These are phyloP conservation scores for Xenopus laevis DNA, from an alignment of 2,113 vertebrate species.

Conservation along the genomic window DNA sequence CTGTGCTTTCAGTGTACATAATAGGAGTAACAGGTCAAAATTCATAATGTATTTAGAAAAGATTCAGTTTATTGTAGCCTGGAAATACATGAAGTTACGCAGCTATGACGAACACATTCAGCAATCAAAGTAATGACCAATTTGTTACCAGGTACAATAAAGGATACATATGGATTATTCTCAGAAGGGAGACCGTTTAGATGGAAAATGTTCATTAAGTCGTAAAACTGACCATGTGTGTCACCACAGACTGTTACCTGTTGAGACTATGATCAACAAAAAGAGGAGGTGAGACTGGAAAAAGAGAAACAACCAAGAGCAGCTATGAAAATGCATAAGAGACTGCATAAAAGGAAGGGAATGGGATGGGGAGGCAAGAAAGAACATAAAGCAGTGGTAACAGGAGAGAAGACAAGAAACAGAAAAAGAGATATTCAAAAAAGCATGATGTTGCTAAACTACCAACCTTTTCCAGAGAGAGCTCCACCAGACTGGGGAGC, in stretches of 20 bases:
- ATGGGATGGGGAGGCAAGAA: constrained; percentile 11
- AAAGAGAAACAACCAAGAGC: constrained; percentile 32
- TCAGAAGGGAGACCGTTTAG: constrained; percentile 87
- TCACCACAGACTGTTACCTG: constrained; percentile 92
- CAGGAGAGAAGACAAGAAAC: background rate
- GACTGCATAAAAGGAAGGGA: background rate
- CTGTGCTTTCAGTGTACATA: no score
- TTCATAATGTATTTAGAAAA: no score
- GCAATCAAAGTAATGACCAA: no score
- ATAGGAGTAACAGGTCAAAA: no score
- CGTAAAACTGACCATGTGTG: constrained; percentile 90
- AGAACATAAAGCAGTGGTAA: constrained; percentile 21
- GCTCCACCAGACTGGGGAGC: constrained; percentile 86
- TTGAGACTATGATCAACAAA: constrained; percentile 71
- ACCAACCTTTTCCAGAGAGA: constrained; percentile 80
- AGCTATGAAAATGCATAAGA: background rate
- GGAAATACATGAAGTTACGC: no score
- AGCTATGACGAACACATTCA: no score
- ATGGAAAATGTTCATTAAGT: constrained; percentile 90
- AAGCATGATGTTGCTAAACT: background rate
- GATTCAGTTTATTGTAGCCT: no score
- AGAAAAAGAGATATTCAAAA: background rate
- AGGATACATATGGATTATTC: constrained; percentile 91
- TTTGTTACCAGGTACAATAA: constrained; percentile 19
- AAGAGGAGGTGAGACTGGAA: constrained; percentile 48